These are phyloP conservation scores for Agapornis roseicollis DNA, from an alignment of 2,113 vertebrate species.

Conservation along the genomic window DNA sequence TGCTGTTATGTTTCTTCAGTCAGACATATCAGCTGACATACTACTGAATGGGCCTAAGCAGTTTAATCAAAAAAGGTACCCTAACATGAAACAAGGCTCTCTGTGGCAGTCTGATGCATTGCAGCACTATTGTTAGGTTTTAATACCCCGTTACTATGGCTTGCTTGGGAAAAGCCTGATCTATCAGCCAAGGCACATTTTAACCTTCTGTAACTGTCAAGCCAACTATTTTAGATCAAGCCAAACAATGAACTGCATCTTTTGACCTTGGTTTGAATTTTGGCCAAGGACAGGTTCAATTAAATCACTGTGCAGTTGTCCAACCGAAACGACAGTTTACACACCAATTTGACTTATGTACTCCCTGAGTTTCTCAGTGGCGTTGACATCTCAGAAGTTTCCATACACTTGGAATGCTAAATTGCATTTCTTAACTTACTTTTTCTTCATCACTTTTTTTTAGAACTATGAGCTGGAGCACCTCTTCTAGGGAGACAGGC, in stretches of 20 bases:
- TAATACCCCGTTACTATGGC: background rate
- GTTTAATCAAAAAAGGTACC: background rate
- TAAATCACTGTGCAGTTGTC: background rate
- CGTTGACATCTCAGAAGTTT: background rate
- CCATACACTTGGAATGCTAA: background rate
- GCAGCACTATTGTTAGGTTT: background rate
- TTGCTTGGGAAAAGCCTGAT: background rate
- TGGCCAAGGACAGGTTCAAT: background rate
- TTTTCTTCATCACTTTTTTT: background rate
- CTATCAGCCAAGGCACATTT: background rate
- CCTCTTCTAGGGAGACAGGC: background rate
- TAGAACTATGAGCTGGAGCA: background rate
- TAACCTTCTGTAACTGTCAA: background rate
- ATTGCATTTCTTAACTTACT: background rate
- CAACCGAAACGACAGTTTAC: background rate
- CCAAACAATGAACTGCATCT: background rate
- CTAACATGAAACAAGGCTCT: background rate
- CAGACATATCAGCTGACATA: background rate
- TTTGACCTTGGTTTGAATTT: background rate
- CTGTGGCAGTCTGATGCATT: background rate
- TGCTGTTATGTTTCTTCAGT: background rate
- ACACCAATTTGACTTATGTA: background rate
- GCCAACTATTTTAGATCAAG: background rate
- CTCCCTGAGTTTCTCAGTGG: background rate
- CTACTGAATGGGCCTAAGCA: background rate